A percentile compares a stretch with the other conserved stretches of the same genome.
Evolutionary conservation across 2,797 vertebrate species (phyloP).

Genomic region (Galago senegalensis): DNA sequence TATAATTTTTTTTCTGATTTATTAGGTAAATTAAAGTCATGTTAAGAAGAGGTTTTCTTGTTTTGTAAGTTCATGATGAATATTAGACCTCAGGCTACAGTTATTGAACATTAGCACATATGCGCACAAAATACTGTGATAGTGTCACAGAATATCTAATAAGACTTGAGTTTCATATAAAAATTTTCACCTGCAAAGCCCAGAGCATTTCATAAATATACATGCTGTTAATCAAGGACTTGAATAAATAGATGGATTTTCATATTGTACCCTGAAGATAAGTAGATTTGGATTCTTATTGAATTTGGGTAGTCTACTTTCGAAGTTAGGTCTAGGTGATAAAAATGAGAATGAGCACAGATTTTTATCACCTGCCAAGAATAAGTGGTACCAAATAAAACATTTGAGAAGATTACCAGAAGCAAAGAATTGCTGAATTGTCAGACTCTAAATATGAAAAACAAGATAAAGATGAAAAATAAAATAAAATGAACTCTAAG

Average conservation of each 20-base stretch:
- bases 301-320: slow-evolving; percentile 39
- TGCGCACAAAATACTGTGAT: slow-evolving; percentile 33
- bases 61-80: slow-evolving; percentile 14
- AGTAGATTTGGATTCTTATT: slow-evolving; percentile 58
- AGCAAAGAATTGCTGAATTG: not conserved
- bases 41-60: slow-evolving; percentile 45
- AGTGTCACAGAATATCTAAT: slow-evolving; percentile 58
- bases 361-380: slow-evolving; percentile 24
- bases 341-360: slow-evolving; percentile 31
- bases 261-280: slow-evolving; percentile 68
- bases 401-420: not conserved
- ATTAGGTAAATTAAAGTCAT: slow-evolving; percentile 35
- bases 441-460: not conserved
- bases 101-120: slow-evolving; percentile 10
- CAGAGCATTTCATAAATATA: slow-evolving; percentile 68
- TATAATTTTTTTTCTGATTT: slow-evolving; percentile 10
- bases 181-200: slow-evolving; percentile 62
- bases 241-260: slow-evolving; percentile 65
- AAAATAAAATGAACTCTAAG: not conserved
- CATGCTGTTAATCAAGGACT: slow-evolving; percentile 64
- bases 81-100: slow-evolving; percentile 17
- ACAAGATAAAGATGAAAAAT: not conserved
- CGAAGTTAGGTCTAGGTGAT: slow-evolving; percentile 17
- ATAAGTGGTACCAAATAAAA: not conserved
- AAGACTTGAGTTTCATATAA: slow-evolving; percentile 47